Evolutionary conservation across 2,113 vertebrate species (phyloP).

Genomic region (Parus major): DNA sequence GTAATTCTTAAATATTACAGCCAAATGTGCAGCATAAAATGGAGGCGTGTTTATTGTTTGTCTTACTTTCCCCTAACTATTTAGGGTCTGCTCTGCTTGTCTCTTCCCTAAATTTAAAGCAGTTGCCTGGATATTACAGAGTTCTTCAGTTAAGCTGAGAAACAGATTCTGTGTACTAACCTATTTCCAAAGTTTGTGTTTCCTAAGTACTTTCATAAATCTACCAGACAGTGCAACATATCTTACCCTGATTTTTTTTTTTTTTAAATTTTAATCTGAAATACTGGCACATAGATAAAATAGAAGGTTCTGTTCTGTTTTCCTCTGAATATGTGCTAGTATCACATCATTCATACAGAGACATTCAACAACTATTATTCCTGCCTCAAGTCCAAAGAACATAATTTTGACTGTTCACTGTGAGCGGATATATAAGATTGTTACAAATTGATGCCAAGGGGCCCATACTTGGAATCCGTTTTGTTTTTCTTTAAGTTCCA

Average conservation of each 20-base stretch:
- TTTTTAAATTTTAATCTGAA: constrained; percentile 35
- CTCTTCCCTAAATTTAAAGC: constrained; percentile 4
- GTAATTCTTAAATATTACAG: constrained; percentile 26
- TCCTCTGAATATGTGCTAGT: not conserved
- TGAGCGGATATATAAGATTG: constrained; percentile 10
- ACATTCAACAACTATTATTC: not conserved
- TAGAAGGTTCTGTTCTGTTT: constrained; percentile 19
- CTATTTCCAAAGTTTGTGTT: constrained; percentile 40
- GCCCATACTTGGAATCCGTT: constrained; percentile 26
- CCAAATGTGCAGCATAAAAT: constrained; percentile 21
- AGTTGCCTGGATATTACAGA: not conserved
- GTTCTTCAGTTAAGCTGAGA: not conserved
- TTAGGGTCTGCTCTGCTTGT: not conserved
- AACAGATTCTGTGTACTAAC: not conserved
- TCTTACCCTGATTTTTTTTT: not conserved
- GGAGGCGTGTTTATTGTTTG: constrained; percentile 32
- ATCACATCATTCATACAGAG: constrained; percentile 14
- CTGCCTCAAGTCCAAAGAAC: constrained; percentile 52
- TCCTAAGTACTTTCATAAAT: constrained; percentile 30
- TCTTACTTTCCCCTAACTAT: constrained; percentile 20
- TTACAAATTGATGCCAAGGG: constrained; percentile 61
- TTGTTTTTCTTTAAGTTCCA: constrained; percentile 58
- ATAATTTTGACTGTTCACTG: constrained; percentile 42
- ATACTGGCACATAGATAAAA: constrained; percentile 3
- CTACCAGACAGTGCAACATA: not conserved